phyloP scores from a whole-genome alignment of 1,140 invertebrate species.

The Marisa cornuarietis region DNA sequence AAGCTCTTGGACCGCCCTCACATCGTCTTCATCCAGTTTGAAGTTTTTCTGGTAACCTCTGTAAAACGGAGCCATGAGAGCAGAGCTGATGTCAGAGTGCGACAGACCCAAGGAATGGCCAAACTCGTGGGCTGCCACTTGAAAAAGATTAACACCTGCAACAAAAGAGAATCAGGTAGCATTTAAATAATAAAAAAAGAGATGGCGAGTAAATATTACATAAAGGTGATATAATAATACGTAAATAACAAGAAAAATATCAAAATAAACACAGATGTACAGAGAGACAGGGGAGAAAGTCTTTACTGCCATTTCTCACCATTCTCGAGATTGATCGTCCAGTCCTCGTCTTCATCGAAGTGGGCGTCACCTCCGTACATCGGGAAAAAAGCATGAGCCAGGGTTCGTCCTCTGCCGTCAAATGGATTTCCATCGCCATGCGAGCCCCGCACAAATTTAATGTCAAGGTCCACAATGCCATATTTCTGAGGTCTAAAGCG shows the following conservation, averaged over 20 bases:
- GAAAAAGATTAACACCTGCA: constrained; percentile 62
- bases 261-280: constrained; percentile 12
- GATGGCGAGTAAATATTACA: constrained; percentile 25
- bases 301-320: constrained; percentile 30
- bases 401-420: constrained; percentile 60
- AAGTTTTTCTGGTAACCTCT: constrained; percentile 73
- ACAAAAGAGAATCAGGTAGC: constrained; percentile 5
- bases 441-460: constrained; percentile 49
- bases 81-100: constrained; percentile 62
- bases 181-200: constrained; percentile 1
- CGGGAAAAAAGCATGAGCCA: constrained; percentile 67
- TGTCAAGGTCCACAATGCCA: constrained; percentile 53
- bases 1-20: constrained; percentile 76
- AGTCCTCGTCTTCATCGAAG: constrained; percentile 63
- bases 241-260: constrained; percentile 43
- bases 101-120: constrained; percentile 66
- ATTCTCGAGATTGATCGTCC: constrained; percentile 46
- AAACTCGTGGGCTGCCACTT: constrained; percentile 67
- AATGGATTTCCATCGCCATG: constrained; percentile 63
- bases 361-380: constrained; percentile 82
- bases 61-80: constrained; percentile 70
- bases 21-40: constrained; percentile 86
- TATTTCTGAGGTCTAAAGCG: constrained; percentile 38
- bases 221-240: constrained; percentile 30
- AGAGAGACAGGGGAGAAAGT: no score